Conservation (phyloP, 2,797 vertebrate genomes). For the Streptopelia turtur region DNA sequence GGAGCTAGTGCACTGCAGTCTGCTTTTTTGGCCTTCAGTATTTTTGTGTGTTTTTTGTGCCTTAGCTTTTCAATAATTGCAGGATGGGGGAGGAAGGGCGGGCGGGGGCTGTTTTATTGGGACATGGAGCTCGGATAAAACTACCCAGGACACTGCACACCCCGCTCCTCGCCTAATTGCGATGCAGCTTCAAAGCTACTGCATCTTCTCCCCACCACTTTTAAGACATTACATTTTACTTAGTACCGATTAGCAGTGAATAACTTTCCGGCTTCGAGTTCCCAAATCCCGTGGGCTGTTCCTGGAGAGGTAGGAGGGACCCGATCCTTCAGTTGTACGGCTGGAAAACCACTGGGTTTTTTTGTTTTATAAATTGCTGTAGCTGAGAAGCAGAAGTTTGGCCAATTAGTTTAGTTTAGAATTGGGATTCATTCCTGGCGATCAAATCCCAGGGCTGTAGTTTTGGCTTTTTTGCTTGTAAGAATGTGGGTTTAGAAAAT, state of each 20-base stretch:
- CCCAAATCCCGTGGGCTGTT: not conserved
- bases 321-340: not conserved
- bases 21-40: constrained; percentile 81
- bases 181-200: constrained; percentile 29
- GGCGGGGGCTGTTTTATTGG: not conserved
- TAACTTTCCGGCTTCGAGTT: not conserved
- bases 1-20: constrained; percentile 88
- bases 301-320: not conserved
- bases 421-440: not conserved
- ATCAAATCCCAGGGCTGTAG: not conserved
- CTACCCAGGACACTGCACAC: not conserved
- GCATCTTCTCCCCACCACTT: not conserved
- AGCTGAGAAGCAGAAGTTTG: not conserved
- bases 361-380: not conserved
- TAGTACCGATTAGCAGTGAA: not conserved
- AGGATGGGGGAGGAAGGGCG: constrained; percentile 4
- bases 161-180: not conserved
- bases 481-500: not conserved
- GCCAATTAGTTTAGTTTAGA: not conserved
- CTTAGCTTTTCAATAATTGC: constrained; percentile 71
- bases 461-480: not conserved
- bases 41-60: constrained; percentile 63
- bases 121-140: constrained; percentile 38
- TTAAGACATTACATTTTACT: not conserved
- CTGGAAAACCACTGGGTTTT: not conserved